These are phyloP conservation scores for Phrynocephalus forsythii DNA, from an alignment of 2,797 vertebrate genomes.

Conservation along the genomic window DNA sequence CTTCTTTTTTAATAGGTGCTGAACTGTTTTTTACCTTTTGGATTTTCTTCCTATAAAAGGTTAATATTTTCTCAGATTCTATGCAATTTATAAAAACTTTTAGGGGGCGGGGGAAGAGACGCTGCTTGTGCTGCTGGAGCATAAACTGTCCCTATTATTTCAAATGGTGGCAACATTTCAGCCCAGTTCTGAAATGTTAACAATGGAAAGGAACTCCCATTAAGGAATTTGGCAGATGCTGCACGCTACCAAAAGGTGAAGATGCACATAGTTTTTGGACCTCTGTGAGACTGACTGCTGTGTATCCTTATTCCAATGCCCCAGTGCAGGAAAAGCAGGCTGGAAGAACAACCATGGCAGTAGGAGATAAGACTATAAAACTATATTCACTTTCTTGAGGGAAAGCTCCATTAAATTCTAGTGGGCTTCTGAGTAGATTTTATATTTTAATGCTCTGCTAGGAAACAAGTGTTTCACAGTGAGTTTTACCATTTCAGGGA, in stretches of 20 bases:
- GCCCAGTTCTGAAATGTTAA: conserved; percentile 27
- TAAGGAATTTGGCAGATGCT: conserved; percentile 4
- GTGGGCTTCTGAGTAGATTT: not conserved
- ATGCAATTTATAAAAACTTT: conserved; percentile 58
- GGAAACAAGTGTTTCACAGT: conserved; percentile 26
- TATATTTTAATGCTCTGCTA: conserved; percentile 40
- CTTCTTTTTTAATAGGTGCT: conserved; percentile 64
- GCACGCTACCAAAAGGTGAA: not conserved
- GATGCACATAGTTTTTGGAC: conserved; percentile 13
- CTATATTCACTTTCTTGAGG: not conserved
- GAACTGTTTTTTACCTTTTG: conserved; percentile 72
- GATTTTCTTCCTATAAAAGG: conserved; percentile 69
- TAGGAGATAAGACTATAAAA: conserved; percentile 52
- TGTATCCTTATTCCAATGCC: conserved; percentile 40
- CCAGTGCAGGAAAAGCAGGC: conserved; percentile 31
- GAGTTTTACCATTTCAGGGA: conserved; percentile 32
- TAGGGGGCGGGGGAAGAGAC: conserved; percentile 25
- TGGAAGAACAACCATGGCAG: conserved; percentile 54
- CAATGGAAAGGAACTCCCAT: not conserved
- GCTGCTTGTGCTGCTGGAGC: conserved; percentile 46
- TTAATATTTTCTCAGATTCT: conserved; percentile 69
- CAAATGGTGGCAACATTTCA: not conserved
- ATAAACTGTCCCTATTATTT: conserved; percentile 49
- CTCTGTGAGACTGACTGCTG: conserved; percentile 38
- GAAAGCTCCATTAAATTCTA: not conserved